These are phyloP conservation scores for Drosophila tanythrix DNA, from an alignment of 2,888 invertebrate species.

Conservation along the genomic window DNA sequence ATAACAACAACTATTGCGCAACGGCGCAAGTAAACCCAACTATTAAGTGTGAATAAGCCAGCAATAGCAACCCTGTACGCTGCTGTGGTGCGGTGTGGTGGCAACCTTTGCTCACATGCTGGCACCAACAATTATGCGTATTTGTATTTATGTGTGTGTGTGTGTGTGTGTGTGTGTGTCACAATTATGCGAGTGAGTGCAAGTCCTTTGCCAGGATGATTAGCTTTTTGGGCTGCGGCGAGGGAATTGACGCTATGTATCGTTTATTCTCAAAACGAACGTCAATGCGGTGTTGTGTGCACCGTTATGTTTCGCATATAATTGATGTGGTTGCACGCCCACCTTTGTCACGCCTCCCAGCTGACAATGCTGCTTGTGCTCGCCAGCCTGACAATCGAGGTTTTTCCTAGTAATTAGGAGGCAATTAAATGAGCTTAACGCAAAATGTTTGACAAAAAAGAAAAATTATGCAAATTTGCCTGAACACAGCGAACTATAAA, in stretches of 20 bases:
- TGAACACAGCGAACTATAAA: background rate
- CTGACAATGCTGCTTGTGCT: slow-evolving; percentile 4
- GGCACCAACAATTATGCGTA: slow-evolving; percentile 53
- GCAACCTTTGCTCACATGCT: slow-evolving; percentile 43
- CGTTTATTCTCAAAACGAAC: slow-evolving; percentile 31
- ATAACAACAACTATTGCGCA: slow-evolving; percentile 59
- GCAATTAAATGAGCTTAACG: slow-evolving; percentile 66
- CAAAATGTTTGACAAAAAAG: slow-evolving; percentile 29
- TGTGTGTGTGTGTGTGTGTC: slow-evolving; percentile 25
- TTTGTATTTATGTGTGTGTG: background rate
- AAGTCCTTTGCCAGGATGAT: slow-evolving; percentile 59
- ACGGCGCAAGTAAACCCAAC: slow-evolving; percentile 62
- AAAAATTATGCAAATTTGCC: slow-evolving; percentile 60
- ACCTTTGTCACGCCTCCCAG: background rate
- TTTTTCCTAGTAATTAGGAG: slow-evolving; percentile 54
- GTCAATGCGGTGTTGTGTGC: slow-evolving; percentile 43
- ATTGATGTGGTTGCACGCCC: slow-evolving; percentile 63
- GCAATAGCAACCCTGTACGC: slow-evolving; percentile 35
- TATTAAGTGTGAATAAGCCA: slow-evolving; percentile 73
- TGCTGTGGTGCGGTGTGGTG: slow-evolving; percentile 19
- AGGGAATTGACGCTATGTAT: slow-evolving; percentile 62
- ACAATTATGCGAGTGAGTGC: slow-evolving; percentile 64
- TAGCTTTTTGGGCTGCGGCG: slow-evolving; percentile 70
- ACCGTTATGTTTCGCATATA: slow-evolving; percentile 44
- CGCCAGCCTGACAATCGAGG: slow-evolving; percentile 22